Evolutionary conservation across 2,797 vertebrate genomes (phyloP), one percentile per base, ranked within the genome.

Genomic region (Miichthys miiuy): DNA sequence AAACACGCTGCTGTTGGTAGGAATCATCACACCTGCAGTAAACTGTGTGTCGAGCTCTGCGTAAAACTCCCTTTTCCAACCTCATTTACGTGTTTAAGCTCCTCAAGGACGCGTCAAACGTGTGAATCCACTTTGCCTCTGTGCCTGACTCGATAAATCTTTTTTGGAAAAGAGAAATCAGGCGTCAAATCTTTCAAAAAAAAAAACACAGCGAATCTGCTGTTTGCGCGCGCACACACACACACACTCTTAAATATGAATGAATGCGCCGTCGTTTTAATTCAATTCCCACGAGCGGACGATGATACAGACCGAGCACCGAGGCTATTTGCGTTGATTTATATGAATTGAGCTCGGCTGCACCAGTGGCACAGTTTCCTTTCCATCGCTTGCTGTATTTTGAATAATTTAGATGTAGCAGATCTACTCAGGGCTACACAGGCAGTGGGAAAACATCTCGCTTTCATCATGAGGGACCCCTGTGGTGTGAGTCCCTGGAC

Each of bases 321-420:
- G 61, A 30, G 57, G 79, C 60, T 75, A 18, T 75, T 75, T 77
- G 76, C 44, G 69, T 69, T 63, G 17, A 84, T 87, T 75, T 44
- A 74, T 51, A 18, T 34, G 63, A 82, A 30, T 41, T 44, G 56
- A 68, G 42, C 79, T 54, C 20, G 16, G 10, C 4, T 68, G 66
- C 77, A 56, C 60, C 80, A 75, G 76, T 81, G 78, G 66, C 60
- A 72, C 79, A 52, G 41, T 78, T 81, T 52, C 2, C 17, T 78
- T 81, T 52, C 2, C 17, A 70, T 70, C 25, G 17, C 57, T 48
- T 56, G 20, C 48, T 71, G 68, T 58, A 52, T 84, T 38, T 67
- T 84, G 77, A 88, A 91, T 91, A 82, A 90, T 93, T 92, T 70
- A 89, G 70, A 86, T 63, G 62, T 8, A 51, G 64, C 83, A 77